Base-by-base conservation (phyloP, 2,113 vertebrate genomes). In the Ovis canadensis region DNA sequence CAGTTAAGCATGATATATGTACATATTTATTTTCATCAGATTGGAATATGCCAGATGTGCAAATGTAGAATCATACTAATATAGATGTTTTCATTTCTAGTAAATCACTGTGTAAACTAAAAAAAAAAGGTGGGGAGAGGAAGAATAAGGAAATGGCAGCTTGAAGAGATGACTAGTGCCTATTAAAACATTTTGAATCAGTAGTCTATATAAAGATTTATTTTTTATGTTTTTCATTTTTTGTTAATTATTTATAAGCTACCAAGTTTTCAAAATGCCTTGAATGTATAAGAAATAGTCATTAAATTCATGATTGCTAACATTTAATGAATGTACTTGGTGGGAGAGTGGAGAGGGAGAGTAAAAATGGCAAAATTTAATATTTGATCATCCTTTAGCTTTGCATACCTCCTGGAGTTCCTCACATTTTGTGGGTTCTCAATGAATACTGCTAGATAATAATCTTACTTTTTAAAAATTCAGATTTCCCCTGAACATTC, bases 11-110 rank as follows among this genome's bases (percentile, higher is more conserved):
- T 92, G 59, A 94, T 36, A 4, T 88, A 96, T 84, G 96, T 97
- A 94, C 93, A 33, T 97, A 95, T 98, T 98, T 97, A 95, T 96
- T 98, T 98, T 82, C 43, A 71, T 89, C 82, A 94, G 40, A 94
- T 52, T 95, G 71, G 78, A 86, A 95, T 97, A 97, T 91, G 19
- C n/a, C 25, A 81, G 77, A 91, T 96, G 96, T 90, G 96, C 67
- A 97, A 97, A 96, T 2, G 4, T 90, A 94, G 55, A 95, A 81
- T 97, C 12, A 91, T 31, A 78, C 52, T 93, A 78, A 93, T 93
- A 31, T 90, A 77, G 84, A 77, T 94, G 60, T 81, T 97, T 98
- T 90, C 71, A 59, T 97, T 97, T 94, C 91, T 57, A 82, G 74
- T 93, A 96, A 96, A 94, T 91, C 31, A 86, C 15, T 80, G 52